These are phyloP conservation scores for Trididemnum clinides DNA, from an alignment of 23 tunicate genomes.

Conservation along the genomic window DNA sequence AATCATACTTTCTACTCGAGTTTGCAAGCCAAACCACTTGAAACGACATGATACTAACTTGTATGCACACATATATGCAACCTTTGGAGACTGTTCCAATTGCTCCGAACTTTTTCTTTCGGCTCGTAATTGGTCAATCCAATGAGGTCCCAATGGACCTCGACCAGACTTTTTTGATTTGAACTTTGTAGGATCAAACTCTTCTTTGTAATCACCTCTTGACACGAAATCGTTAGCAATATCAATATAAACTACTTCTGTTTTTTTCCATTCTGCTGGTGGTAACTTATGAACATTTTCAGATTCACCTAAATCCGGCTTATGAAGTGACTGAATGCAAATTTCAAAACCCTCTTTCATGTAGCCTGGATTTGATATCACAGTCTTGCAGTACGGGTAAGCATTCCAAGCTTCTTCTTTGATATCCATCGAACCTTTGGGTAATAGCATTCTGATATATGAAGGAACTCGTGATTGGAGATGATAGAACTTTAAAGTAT, in stretches of 20 bases:
- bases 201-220: slow-evolving; percentile 41
- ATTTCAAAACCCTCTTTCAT: slow-evolving; percentile 61
- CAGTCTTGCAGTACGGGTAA: slow-evolving; percentile 86
- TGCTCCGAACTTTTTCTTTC: not conserved
- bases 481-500: slow-evolving; percentile 69
- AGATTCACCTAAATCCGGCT: slow-evolving; percentile 48
- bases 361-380: slow-evolving; percentile 70
- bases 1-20: slow-evolving; percentile 62
- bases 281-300: slow-evolving; percentile 68
- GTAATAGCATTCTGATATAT: slow-evolving; percentile 23
- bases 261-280: slow-evolving; percentile 18
- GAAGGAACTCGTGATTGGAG: slow-evolving; percentile 59
- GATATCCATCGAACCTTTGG: slow-evolving; percentile 49
- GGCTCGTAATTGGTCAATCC: slow-evolving; percentile 51
- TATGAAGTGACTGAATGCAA: slow-evolving; percentile 42
- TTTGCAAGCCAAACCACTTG: slow-evolving; percentile 85
- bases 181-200: slow-evolving; percentile 39
- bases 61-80: slow-evolving; percentile 85
- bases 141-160: slow-evolving; percentile 47
- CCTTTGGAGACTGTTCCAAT: not conserved
- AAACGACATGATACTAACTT: slow-evolving; percentile 86
- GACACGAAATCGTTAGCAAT: slow-evolving; percentile 47
- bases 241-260: slow-evolving; percentile 61
- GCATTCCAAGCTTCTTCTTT: slow-evolving; percentile 89
- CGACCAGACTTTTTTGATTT: slow-evolving; percentile 16